These are phyloP conservation scores for Yponomeuta cagnagella DNA, from an alignment of 2,888 invertebrate species.

Conservation along the genomic window DNA sequence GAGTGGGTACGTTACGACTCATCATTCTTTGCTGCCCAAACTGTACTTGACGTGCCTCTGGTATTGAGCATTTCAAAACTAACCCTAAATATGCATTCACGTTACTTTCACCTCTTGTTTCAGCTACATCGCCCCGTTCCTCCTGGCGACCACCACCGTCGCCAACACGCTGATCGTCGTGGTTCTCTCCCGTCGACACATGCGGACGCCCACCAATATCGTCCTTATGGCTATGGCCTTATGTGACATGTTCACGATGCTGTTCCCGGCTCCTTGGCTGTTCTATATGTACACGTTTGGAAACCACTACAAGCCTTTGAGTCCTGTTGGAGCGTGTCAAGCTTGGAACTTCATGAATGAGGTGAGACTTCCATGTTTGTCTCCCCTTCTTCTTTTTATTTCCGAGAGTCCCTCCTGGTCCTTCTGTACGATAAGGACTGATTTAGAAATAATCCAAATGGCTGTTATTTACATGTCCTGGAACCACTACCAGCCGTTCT, in stretches of 20 bases:
- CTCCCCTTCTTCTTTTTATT: no score
- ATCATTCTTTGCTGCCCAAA: no score
- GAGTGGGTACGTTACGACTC: no score
- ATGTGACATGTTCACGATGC: constrained; percentile 94
- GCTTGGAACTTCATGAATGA: constrained; percentile 88
- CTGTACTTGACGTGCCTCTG: no score
- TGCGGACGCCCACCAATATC: constrained; percentile 94
- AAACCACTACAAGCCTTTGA: constrained; percentile 87
- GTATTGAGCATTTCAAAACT: no score
- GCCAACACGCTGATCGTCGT: constrained; percentile 94
- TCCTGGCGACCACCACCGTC: constrained; percentile 90
- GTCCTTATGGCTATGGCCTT: constrained; percentile 97
- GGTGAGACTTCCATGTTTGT: constrained; percentile 59
- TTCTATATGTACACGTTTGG: constrained; percentile 95
- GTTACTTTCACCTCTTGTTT: constrained; percentile 17
- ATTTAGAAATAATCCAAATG: no score
- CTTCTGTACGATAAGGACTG: no score
- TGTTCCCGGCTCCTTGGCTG: constrained; percentile 93
- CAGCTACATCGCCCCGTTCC: constrained; percentile 85
- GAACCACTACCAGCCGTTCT: no score
- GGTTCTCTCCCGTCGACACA: constrained; percentile 91
- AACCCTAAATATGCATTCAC: no score
- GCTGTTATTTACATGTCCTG: no score
- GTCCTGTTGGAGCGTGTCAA: constrained; percentile 85
- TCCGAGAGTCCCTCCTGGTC: no score